Evolutionary conservation across 64 coral and sea anemone genomes (phyloP).

Genomic region (Exaiptasia diaphana): DNA sequence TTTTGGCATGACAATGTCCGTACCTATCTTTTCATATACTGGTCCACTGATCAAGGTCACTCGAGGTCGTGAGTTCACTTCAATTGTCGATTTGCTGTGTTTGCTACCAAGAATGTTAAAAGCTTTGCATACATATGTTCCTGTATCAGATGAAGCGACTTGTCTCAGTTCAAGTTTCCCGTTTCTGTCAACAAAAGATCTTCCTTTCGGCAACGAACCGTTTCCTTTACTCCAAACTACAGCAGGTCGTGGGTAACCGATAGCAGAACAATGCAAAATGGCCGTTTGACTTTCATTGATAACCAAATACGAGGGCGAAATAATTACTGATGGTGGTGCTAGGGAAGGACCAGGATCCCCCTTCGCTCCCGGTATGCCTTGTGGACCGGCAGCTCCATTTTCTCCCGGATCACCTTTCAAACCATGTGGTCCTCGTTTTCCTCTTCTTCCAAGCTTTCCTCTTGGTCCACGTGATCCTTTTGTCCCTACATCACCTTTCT

Average conservation of each 20-base stretch:
- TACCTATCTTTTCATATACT: neutral
- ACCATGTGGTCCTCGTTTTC: no score
- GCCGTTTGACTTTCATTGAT: slow-evolving; percentile 41
- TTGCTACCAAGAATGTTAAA: slow-evolving; percentile 17
- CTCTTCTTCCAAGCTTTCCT: no score
- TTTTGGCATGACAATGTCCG: neutral
- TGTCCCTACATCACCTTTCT: no score
- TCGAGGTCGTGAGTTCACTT: no score
- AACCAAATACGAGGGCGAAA: neutral
- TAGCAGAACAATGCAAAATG: slow-evolving; percentile 37
- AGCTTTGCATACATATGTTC: slow-evolving; percentile 48
- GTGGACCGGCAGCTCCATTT: no score
- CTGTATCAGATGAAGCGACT: slow-evolving; percentile 24
- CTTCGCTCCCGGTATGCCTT: slow-evolving; percentile 10
- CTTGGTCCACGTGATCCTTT: no score
- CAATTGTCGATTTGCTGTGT: no score
- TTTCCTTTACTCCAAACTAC: slow-evolving; percentile 23
- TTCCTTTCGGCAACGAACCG: neutral
- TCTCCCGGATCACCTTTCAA: no score
- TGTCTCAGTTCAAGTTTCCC: neutral
- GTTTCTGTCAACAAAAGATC: neutral
- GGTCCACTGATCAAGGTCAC: neutral
- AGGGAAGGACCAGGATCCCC: slow-evolving; percentile 30
- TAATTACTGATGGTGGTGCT: neutral
- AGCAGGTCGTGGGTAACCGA: slow-evolving; percentile 34